phyloP scores from a whole-genome alignment of 2,113 vertebrate genomes.

The Bagarius yarrelli region DNA sequence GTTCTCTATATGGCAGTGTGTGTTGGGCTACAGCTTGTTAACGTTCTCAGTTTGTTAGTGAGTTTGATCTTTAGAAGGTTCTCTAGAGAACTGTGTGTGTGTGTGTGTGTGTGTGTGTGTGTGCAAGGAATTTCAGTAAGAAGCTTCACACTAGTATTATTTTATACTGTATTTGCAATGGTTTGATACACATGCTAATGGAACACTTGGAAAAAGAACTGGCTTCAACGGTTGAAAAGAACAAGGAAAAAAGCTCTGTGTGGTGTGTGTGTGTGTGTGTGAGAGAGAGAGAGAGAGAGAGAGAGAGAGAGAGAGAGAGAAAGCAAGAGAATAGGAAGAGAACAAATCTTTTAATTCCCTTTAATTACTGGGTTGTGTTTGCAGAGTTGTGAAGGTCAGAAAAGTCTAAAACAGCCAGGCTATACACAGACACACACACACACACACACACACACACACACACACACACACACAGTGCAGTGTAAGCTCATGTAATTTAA shows the following conservation, averaged over 20 bases:
- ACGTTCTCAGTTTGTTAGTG: background rate
- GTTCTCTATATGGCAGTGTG: background rate
- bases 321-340: background rate
- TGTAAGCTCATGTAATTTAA: background rate
- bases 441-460: conserved; percentile 24
- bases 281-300: background rate
- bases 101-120: too few relatives aligned
- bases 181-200: background rate
- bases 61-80: background rate
- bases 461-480: background rate
- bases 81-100: background rate
- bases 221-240: background rate
- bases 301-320: background rate
- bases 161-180: background rate
- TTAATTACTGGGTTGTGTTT: conserved; percentile 18
- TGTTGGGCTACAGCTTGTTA: background rate
- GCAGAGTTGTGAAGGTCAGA: conserved; percentile 8
- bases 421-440: conserved; percentile 8
- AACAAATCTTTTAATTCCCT: conserved; percentile 4
- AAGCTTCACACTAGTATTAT: background rate
- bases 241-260: background rate
- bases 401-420: background rate
- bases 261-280: background rate
- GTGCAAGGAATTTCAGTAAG: background rate
- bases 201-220: background rate